phyloP scores from a whole-genome alignment of 37 sponge, comb jelly and placozoan genomes.

The Halisarca cf. caerulea region DNA sequence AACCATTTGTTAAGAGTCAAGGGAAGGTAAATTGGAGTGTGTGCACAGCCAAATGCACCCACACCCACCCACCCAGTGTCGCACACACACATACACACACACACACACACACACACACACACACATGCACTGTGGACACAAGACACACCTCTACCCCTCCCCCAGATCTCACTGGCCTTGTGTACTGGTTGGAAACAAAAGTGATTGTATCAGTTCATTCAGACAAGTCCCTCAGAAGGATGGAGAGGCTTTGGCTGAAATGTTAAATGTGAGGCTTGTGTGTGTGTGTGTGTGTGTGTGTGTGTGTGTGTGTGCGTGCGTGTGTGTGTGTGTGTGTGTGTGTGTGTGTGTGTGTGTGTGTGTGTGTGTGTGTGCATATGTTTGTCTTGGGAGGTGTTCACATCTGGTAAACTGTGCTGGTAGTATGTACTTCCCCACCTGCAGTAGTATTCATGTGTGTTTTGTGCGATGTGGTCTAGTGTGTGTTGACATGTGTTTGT shows the following conservation, averaged over 20 bases:
- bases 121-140: neutral
- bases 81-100: slow-evolving; percentile 36
- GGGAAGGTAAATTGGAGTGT: no score
- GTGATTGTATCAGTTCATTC: slow-evolving; percentile 14
- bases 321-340: slow-evolving; percentile 20
- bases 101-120: slow-evolving; percentile 27
- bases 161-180: slow-evolving; percentile 9
- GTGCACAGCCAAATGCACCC: neutral
- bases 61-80: slow-evolving; percentile 33
- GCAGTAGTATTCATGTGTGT: no score
- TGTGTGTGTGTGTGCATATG: neutral
- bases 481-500: neutral
- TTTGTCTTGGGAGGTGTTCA: slow-evolving; percentile 17
- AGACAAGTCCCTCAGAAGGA: slow-evolving; percentile 12
- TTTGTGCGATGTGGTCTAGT: neutral
- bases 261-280: slow-evolving; percentile 22
- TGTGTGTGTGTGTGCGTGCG: neutral
- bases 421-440: no score
- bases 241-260: slow-evolving; percentile 19
- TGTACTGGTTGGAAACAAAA: slow-evolving; percentile 19
- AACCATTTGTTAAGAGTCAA: no score
- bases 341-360: neutral
- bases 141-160: no score
- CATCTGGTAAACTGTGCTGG: neutral
- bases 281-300: neutral